Percentiles rank a stretch among this genome's conserved stretches.
Conservation (phyloP, 1,140 invertebrate species). For the Eubasilissa regina region DNA sequence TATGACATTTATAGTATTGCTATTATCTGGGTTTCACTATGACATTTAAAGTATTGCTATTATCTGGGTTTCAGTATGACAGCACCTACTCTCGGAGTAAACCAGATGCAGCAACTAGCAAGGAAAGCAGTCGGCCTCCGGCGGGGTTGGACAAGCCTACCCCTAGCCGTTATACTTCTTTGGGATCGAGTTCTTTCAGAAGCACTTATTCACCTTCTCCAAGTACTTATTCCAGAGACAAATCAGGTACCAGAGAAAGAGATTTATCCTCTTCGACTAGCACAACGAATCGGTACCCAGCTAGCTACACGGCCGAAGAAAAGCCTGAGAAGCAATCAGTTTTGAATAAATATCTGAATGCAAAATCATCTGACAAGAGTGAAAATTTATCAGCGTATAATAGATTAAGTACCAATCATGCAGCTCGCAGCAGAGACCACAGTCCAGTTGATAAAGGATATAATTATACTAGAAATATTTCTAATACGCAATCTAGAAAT, state of each 20-base stretch:
- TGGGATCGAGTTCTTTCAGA: conserved; percentile 43
- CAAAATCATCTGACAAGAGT: conserved; percentile 45
- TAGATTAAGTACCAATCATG: conserved; percentile 50
- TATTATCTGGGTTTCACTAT: too few relatives aligned
- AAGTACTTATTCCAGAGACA: conserved; percentile 54
- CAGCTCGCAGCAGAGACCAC: conserved; percentile 67
- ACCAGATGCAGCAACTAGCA: conserved; percentile 38
- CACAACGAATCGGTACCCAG: conserved; percentile 44
- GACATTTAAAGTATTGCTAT: too few relatives aligned
- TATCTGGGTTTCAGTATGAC: conserved; percentile 56
- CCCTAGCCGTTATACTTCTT: conserved; percentile 39
- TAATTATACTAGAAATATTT: conserved; percentile 43
- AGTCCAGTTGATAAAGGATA: conserved; percentile 63
- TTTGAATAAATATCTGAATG: conserved; percentile 54
- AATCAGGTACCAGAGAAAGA: conserved; percentile 48
- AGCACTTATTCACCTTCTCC: conserved; percentile 45
- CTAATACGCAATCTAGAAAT: conserved; percentile 30
- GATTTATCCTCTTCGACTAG: conserved; percentile 27
- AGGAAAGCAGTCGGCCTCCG: conserved; percentile 42
- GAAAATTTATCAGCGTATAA: conserved; percentile 37
- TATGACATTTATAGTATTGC: too few relatives aligned
- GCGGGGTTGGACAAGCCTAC: conserved; percentile 43
- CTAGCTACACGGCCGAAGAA: conserved; percentile 42
- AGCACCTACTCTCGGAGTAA: conserved; percentile 52
- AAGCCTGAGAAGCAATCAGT: conserved; percentile 52